Conservation (phyloP, 92 coral and sea anemone species). For the Siderastrea radians region DNA sequence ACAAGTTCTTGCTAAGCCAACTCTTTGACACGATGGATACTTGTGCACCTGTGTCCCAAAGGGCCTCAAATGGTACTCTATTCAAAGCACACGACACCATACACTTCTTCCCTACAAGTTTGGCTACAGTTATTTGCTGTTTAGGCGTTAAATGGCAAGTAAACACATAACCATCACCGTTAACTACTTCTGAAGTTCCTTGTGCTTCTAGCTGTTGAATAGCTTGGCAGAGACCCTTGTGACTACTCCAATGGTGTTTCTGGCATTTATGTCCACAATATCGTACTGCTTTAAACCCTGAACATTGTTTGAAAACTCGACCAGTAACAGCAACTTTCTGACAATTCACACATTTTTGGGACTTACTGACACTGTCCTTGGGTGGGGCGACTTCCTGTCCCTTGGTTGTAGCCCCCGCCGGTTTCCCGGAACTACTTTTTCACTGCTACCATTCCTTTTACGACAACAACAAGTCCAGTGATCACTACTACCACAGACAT, state of each 20-base stretch:
- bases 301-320: no score
- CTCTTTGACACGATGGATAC: conserved; percentile 51
- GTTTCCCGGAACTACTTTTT: no score
- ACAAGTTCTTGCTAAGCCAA: no score
- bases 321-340: no score
- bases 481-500: conserved; percentile 59
- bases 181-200: no score
- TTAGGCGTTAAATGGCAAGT: conserved; percentile 78
- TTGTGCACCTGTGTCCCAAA: conserved; percentile 79
- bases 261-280: no score
- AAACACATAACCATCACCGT: background rate
- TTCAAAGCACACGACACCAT: conserved; percentile 48
- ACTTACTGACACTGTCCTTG: no score
- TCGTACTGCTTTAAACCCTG: no score
- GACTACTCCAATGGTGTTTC: background rate
- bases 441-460: no score
- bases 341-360: no score
- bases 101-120: conserved; percentile 69
- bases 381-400: no score
- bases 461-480: background rate
- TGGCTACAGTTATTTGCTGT: conserved; percentile 19
- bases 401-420: no score
- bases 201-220: background rate
- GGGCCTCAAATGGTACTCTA: conserved; percentile 42
- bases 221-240: conserved; percentile 58